These are phyloP conservation scores for Phyllotreta striolata DNA, from an alignment of 2,888 invertebrate genomes.

Conservation along the genomic window DNA sequence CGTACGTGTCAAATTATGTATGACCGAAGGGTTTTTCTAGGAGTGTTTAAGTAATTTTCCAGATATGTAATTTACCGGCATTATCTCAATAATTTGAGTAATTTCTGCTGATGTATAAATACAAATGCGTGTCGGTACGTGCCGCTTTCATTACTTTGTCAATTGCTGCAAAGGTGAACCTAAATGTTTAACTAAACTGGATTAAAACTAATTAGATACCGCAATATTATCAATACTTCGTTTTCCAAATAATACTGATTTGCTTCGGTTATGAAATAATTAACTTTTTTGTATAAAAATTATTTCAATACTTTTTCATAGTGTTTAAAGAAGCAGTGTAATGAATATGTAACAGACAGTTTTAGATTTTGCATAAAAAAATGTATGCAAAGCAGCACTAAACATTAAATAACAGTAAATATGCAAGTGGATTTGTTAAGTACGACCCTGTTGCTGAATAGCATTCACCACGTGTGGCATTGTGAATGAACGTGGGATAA, in stretches of 20 bases:
- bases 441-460: conserved; percentile 23
- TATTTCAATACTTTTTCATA: no score
- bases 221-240: no score
- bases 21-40: conserved; percentile 12
- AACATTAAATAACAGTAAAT: not conserved
- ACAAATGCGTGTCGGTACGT: conserved; percentile 13
- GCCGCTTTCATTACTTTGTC: not conserved
- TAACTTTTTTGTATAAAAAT: no score
- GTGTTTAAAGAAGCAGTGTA: no score
- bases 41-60: conserved; percentile 15
- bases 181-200: not conserved
- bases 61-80: conserved; percentile 15
- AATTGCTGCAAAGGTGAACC: conserved; percentile 1
- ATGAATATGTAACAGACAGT: no score
- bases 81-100: conserved; percentile 13
- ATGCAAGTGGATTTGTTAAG: not conserved
- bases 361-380: no score
- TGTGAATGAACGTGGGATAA: conserved; percentile 33
- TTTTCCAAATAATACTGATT: no score
- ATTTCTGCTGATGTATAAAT: not conserved
- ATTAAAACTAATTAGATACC: no score
- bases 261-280: no score
- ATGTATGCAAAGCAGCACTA: no score
- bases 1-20: conserved; percentile 11
- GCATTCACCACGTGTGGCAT: conserved; percentile 32